phyloP scores from a whole-genome alignment of 2,888 invertebrate genomes.

The Stenodema calcarata region DNA sequence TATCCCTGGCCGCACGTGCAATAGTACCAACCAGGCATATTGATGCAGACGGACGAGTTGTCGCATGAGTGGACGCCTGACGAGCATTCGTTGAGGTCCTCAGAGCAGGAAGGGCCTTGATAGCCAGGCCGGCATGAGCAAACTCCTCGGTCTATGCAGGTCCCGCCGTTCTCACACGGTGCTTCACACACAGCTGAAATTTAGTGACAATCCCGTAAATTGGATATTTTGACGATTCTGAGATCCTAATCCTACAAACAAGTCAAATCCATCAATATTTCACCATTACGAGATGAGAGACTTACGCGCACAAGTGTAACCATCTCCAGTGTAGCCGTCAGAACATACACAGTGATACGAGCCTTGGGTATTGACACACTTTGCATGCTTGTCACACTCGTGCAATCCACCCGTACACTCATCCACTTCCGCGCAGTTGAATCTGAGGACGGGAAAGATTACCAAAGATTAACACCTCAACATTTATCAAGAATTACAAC shows the following conservation, averaged over 20 bases:
- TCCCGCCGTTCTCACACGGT: constrained; percentile 83
- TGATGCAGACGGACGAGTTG: constrained; percentile 77
- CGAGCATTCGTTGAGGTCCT: constrained; percentile 85
- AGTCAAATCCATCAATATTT: too few relatives aligned
- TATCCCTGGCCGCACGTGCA: constrained; percentile 85
- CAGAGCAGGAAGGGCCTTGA: constrained; percentile 81
- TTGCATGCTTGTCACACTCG: constrained; percentile 77
- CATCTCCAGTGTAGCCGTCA: constrained; percentile 78
- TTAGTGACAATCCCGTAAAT: too few relatives aligned
- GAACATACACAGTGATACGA: constrained; percentile 79
- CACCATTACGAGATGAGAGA: too few relatives aligned
- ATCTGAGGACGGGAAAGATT: constrained; percentile 59
- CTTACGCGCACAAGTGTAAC: constrained; percentile 81
- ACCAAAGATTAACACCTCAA: too few relatives aligned
- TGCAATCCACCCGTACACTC: constrained; percentile 77
- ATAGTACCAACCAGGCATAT: constrained; percentile 89
- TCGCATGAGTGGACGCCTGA: constrained; percentile 75
- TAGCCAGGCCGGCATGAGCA: constrained; percentile 84
- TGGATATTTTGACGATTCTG: too few relatives aligned
- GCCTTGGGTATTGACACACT: constrained; percentile 81
- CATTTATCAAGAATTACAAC: too few relatives aligned
- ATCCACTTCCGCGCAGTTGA: constrained; percentile 80
- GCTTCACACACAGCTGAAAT: constrained; percentile 69
- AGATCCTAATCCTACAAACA: too few relatives aligned
- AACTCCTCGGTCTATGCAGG: constrained; percentile 76